Base-by-base conservation (phyloP, 2,797 vertebrate genomes). In the Gadopsis bispinosus region DNA sequence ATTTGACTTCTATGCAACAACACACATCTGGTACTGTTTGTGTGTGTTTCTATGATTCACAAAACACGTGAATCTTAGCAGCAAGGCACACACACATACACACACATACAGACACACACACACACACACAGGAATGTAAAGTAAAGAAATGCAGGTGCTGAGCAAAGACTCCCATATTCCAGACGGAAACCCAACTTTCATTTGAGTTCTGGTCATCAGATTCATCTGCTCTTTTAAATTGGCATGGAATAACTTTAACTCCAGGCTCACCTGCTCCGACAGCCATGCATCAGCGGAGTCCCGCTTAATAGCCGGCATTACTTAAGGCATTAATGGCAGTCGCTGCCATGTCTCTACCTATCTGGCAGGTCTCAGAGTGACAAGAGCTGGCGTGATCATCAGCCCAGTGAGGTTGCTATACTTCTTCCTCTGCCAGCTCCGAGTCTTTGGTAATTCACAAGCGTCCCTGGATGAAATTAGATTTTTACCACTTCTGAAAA, bases 311-410 rank as follows among this genome's bases (percentile, higher is more conserved):
- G 78, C 70, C 35, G 7, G 75, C 84, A 88, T 90, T 84, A 89
- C 84, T 89, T 86, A 77, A 79, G 79, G 83, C 87, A 86, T 85
- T 89, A 89, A 92, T 84, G 81, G 69, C 73, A 62, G 74, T 59
- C 53, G 58, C 67, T 77, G 60, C 88, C 83, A 71, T 33, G 81
- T 88, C 81, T 87, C 84, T 78, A 91, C 92, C 88, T 86, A 89
- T 92, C 92, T 92, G 79, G 84, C 63, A 77, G 77, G 80, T 80
- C 86, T 87, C 62, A 76, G 22, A 90, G 90, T 91, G 90, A 94
- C 89, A 85, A 72, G 89, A 61, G 55, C 71, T 72, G 86, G 83
- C 65, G 16, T 33, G 47, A 92, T 93, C 82, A 88, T 85, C 89
- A 86, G 81, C 81, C 77, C 88, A 43, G 84, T 87, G 76, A 85